These are phyloP conservation scores for Temnothorax nylanderi DNA, from an alignment of 1,140 invertebrate genomes.

Conservation along the genomic window DNA sequence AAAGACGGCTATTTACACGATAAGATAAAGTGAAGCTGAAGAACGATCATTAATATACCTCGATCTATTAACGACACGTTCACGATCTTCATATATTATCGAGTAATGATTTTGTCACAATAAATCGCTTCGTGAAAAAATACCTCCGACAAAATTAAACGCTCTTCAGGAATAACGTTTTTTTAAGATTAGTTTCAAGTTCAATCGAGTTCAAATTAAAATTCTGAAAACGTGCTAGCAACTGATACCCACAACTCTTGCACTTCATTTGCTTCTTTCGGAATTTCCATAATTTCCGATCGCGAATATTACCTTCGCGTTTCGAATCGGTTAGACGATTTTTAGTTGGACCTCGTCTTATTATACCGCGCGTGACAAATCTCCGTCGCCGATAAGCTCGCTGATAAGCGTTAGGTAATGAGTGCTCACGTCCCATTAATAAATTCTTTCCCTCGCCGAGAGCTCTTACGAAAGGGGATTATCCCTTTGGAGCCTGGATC, in stretches of 20 bases:
- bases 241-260: background rate
- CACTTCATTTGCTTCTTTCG: background rate
- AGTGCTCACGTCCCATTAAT: slow-evolving; percentile 33
- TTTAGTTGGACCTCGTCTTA: background rate
- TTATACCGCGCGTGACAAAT: slow-evolving; percentile 12
- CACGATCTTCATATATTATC: background rate
- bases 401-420: slow-evolving; percentile 35
- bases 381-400: slow-evolving; percentile 10
- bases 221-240: background rate
- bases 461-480: slow-evolving; percentile 25
- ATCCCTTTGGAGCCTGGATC: slow-evolving; percentile 12
- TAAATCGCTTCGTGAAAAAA: background rate
- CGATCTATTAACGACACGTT: background rate
- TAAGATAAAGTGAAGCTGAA: background rate
- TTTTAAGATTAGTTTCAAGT: background rate
- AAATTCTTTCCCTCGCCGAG: slow-evolving; percentile 37
- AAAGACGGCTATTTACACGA: slow-evolving; percentile 3
- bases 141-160: background rate
- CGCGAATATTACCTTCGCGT: background rate
- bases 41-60: background rate
- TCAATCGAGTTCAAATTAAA: background rate
- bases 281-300: background rate
- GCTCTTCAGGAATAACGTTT: background rate
- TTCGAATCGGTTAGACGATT: background rate
- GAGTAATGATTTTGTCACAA: background rate